A percentile compares a stretch with the other conserved stretches of the same genome.
Conservation (phyloP, 2,113 vertebrate species). For the Gopherus evgoodei region DNA sequence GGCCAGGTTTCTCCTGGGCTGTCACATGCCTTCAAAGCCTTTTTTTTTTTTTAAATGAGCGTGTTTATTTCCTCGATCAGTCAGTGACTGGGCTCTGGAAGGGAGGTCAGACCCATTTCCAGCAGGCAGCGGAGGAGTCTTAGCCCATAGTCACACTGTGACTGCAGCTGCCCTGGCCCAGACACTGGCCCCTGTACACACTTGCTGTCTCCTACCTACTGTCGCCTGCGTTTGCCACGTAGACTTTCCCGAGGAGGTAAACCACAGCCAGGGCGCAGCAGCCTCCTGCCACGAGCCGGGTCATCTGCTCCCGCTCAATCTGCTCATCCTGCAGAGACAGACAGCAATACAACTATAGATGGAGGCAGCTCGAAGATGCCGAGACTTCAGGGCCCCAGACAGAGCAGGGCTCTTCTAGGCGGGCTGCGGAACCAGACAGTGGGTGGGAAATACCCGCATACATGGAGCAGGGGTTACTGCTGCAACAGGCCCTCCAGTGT, state of each 20-base stretch:
- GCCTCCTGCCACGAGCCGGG: conserved; percentile 88
- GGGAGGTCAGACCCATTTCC: not conserved
- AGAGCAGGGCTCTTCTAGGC: not conserved
- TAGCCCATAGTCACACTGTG: not conserved
- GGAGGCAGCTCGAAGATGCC: not conserved
- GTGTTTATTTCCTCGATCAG: not conserved
- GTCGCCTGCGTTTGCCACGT: conserved; percentile 96
- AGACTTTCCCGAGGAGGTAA: conserved; percentile 94
- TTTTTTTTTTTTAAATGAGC: not conserved
- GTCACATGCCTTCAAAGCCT: fast-evolving
- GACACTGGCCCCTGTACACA: no score
- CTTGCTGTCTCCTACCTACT: conserved; percentile 86
- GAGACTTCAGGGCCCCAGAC: not conserved
- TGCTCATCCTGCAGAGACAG: conserved; percentile 87
- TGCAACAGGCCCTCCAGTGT: not conserved
- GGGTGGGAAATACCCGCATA: not conserved
- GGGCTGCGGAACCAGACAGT: not conserved
- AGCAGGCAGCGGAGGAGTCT: not conserved
- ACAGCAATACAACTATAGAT: not conserved
- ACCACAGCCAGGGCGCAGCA: conserved; percentile 94
- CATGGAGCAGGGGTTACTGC: no score
- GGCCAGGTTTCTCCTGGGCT: not conserved
- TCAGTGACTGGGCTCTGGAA: fast-evolving
- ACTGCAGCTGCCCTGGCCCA: not conserved
- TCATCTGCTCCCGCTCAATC: conserved; percentile 88